Evolutionary conservation across 2,797 vertebrate species (phyloP).

Genomic region (Catamblyrhynchus diadema): DNA sequence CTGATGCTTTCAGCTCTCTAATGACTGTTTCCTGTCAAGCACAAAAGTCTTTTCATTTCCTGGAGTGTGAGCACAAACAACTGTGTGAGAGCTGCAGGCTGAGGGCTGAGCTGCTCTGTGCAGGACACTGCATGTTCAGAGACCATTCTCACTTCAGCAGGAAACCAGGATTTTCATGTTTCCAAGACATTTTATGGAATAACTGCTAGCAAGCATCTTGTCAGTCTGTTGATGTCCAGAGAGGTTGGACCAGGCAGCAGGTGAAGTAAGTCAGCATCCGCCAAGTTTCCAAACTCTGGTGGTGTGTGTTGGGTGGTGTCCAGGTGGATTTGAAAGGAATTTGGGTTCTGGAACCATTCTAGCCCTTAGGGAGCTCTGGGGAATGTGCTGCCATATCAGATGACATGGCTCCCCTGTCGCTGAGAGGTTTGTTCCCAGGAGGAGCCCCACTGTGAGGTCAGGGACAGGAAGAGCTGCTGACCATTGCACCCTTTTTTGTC

Average conservation of each 20-base stretch:
- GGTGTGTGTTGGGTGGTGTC: background rate
- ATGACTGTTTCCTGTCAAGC: background rate
- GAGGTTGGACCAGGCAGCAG: background rate
- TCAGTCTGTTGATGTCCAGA: background rate
- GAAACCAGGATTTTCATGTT: background rate
- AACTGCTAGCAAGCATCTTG: background rate
- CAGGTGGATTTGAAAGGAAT: background rate
- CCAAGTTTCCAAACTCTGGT: background rate
- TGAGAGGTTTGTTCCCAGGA: background rate
- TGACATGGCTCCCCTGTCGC: rapidly evolving
- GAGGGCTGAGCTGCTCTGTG: background rate
- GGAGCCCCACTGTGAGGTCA: background rate
- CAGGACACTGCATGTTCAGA: background rate
- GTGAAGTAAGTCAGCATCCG: background rate
- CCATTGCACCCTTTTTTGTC: background rate
- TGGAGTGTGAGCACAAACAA: background rate
- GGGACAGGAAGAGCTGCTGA: background rate
- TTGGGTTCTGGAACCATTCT: background rate
- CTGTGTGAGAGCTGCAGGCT: background rate
- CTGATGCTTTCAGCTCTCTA: background rate
- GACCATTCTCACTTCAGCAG: rapidly evolving
- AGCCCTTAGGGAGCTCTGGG: background rate
- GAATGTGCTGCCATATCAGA: background rate
- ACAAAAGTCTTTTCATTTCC: background rate
- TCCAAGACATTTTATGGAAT: background rate